phyloP scores from a whole-genome alignment of 1,140 invertebrate genomes.

The Stegodyphus dumicola region DNA sequence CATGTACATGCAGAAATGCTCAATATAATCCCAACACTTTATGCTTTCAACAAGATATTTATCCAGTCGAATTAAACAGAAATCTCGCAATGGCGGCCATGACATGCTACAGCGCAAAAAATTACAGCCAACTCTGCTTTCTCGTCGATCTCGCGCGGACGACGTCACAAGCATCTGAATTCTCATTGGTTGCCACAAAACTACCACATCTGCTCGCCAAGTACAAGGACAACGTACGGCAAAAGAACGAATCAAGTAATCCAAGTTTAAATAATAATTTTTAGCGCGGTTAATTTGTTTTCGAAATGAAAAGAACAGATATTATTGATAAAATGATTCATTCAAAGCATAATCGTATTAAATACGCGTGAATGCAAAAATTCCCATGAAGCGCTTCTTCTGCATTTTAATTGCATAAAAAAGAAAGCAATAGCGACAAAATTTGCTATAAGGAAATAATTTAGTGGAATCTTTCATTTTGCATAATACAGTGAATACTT shows the following conservation, averaged over 20 bases:
- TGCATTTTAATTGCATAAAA: too few species aligned
- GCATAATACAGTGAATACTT: too few species aligned
- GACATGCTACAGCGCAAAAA: constrained; percentile 45
- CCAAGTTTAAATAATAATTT: background rate
- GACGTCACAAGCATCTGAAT: constrained; percentile 21
- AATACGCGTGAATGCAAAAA: too few species aligned
- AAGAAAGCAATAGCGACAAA: too few species aligned
- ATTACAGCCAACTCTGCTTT: constrained; percentile 28
- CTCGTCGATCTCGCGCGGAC: constrained; percentile 45
- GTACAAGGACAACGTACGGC: constrained; percentile 28
- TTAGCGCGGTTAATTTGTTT: background rate
- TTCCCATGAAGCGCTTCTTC: too few species aligned
- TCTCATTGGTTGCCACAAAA: constrained; percentile 30
- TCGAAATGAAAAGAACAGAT: background rate
- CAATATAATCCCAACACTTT: background rate
- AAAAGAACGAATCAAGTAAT: constrained; percentile 19
- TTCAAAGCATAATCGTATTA: too few species aligned
- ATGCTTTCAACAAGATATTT: background rate
- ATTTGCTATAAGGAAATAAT: too few species aligned
- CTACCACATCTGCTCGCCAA: constrained; percentile 37
- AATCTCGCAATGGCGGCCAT: constrained; percentile 45
- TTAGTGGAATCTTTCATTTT: too few species aligned
- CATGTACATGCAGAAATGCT: background rate
- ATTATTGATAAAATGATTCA: too few species aligned
- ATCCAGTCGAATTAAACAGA: background rate